Conservation (phyloP, 2,113 vertebrate genomes). For the Ctenodactylus gundi region DNA sequence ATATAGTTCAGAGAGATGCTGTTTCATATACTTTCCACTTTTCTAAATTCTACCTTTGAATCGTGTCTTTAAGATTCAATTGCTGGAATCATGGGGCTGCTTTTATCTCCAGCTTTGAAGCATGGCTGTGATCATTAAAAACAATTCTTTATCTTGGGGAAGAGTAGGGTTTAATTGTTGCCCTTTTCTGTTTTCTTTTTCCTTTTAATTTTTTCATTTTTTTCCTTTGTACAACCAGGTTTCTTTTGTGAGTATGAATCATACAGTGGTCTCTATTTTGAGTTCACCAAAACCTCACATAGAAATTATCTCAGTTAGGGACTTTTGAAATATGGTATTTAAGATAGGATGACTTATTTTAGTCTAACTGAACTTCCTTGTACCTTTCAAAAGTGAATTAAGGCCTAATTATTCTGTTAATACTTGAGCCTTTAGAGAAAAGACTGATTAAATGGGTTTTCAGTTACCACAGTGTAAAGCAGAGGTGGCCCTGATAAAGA, state of each 20-base stretch:
- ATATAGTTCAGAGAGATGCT: constrained; percentile 68
- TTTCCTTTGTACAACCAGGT: constrained; percentile 35
- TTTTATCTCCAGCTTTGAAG: constrained; percentile 82
- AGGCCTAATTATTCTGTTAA: constrained; percentile 57
- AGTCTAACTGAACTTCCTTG: not conserved
- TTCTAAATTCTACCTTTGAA: constrained; percentile 81
- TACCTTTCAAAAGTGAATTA: constrained; percentile 58
- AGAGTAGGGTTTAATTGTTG: constrained; percentile 77
- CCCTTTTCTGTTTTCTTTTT: constrained; percentile 58
- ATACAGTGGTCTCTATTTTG: constrained; percentile 61
- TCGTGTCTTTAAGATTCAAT: constrained; percentile 81
- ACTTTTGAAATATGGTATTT: constrained; percentile 65
- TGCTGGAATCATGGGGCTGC: constrained; percentile 73
- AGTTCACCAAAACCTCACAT: constrained; percentile 69
- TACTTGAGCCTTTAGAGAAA: constrained; percentile 12
- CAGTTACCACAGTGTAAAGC: not conserved
- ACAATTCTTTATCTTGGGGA: constrained; percentile 76
- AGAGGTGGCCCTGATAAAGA: not conserved
- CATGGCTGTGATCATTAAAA: constrained; percentile 78
- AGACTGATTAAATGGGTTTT: constrained; percentile 12
- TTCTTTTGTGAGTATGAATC: constrained; percentile 62
- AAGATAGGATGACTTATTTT: constrained; percentile 61
- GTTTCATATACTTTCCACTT: constrained; percentile 72
- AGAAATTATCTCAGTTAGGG: constrained; percentile 63
- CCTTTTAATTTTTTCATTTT: constrained; percentile 36